Evolutionary conservation across 2,888 invertebrate species (phyloP), one percentile per base, ranked within the genome.

Genomic region (Anticlea derivata): DNA sequence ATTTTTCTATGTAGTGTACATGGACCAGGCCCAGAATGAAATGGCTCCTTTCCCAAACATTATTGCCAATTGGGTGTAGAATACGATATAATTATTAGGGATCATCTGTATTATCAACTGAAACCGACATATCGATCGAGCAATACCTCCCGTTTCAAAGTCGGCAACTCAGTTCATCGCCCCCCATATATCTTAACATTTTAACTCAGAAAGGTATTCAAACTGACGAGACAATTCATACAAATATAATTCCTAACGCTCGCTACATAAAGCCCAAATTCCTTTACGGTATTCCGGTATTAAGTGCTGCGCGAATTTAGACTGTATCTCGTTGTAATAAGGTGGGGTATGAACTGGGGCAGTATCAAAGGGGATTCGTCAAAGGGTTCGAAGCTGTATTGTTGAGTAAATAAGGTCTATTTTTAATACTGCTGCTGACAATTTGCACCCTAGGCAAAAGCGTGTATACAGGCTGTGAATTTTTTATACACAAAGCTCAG

Each of bases 401-500:
- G 1, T 0, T 0, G 0, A 11, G 0, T 31, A 0, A 0, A 8
- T 66, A 71, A 56, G 52, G 67, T 57, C 12, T 13, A 48, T 37
- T 54, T 49, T 65, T 45, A 7, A 37, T 45, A 40, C 23, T 11
- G 22, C 17, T 27, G 17, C 38, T 39, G 17, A 27, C 10, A n/a
- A 26, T 24, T 49, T 38, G 22, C 52, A 41, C 49, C 55, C 31
- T 37, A 17, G 44, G 10, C 8, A n/a, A 6, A 20, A 12, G n/a
- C 6, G 17, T 34, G 50, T 58, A 56, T 65, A 69, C 64, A 66
- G 62, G 30, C 1, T 59, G 63, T 27, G 73, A 66, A 65, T 73
- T 65, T 70, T 70, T 70, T 65, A 73, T 72, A 41, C 23, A 17
- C 31, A n/a, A 40, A 57, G 58, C 58, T 65, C 58, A 53, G 54